Percentiles rank a stretch among this genome's conserved stretches.
These are phyloP conservation scores for Chromobotia macracanthus DNA, from an alignment of 2,797 vertebrate species.

Conservation along the genomic window DNA sequence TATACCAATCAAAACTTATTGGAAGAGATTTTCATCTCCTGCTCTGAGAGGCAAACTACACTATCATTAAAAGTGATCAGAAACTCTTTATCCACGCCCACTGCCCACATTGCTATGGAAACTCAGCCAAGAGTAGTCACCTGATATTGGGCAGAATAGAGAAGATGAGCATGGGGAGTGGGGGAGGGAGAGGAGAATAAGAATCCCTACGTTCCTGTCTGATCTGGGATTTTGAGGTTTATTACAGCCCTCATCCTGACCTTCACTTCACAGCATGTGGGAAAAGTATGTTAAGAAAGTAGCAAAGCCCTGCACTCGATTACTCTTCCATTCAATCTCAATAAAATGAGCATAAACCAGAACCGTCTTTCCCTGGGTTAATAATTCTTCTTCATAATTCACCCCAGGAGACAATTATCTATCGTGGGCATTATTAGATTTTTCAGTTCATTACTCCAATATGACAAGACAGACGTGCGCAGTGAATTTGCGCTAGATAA, in stretches of 20 bases:
- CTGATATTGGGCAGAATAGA: conserved; percentile 52
- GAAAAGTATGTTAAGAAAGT: conserved; percentile 16
- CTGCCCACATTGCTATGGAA: conserved; percentile 58
- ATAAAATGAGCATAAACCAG: conserved; percentile 38
- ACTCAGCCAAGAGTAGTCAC: conserved; percentile 55
- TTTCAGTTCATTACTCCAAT: conserved; percentile 49
- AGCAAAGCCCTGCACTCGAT: conserved; percentile 22
- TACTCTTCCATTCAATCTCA: conserved; percentile 32
- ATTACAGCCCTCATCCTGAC: conserved; percentile 35
- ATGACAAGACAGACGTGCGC: conserved; percentile 20
- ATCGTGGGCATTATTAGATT: conserved; percentile 44
- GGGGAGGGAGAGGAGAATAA: conserved; percentile 34
- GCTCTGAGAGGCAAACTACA: conserved; percentile 46
- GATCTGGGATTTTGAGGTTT: conserved; percentile 45
- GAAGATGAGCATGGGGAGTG: conserved; percentile 33
- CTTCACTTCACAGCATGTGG: conserved; percentile 41
- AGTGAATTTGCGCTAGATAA: conserved; percentile 19
- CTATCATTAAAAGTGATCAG: conserved; percentile 60
- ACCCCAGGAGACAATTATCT: conserved; percentile 51
- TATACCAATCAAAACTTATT: conserved; percentile 42
- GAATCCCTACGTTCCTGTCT: conserved; percentile 18
- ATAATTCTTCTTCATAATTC: conserved; percentile 45
- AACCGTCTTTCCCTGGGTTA: conserved; percentile 31
- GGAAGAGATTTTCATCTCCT: conserved; percentile 43
- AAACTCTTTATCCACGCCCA: conserved; percentile 52